A percentile compares a stretch with the other conserved stretches of the same genome.
These are phyloP conservation scores for Argyrosomus regius DNA, from an alignment of 2,797 vertebrate species.

Conservation along the genomic window DNA sequence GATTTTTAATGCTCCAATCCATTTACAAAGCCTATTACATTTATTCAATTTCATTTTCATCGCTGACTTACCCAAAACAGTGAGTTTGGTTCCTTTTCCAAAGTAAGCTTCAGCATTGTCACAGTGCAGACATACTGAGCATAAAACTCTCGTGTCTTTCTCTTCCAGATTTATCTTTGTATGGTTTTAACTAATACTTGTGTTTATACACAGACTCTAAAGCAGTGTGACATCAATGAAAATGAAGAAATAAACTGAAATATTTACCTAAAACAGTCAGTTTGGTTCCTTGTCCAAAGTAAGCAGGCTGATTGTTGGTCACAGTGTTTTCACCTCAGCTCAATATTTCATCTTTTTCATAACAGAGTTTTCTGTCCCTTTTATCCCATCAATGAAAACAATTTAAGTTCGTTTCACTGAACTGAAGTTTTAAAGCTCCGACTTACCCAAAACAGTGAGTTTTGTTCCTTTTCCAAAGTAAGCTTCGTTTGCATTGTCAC, in stretches of 20 bases:
- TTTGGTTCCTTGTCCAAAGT: constrained; percentile 15
- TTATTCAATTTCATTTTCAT: too few species aligned
- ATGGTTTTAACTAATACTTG: neutral
- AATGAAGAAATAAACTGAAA: neutral
- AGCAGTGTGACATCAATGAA: neutral
- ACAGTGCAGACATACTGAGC: constrained; percentile 65
- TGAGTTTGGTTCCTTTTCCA: constrained; percentile 79
- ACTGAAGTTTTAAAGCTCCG: neutral
- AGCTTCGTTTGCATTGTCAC: constrained; percentile 17
- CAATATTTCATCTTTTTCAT: neutral
- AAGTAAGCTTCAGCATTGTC: constrained; percentile 69
- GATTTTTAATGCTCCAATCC: neutral
- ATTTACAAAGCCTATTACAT: neutral
- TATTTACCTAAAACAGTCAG: neutral
- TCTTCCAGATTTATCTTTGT: neutral
- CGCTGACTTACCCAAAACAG: constrained; percentile 74
- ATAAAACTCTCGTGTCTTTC: constrained; percentile 31
- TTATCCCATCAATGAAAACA: neutral
- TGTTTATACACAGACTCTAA: neutral
- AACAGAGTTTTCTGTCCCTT: neutral
- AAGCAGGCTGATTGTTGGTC: neutral
- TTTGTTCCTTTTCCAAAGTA: constrained; percentile 77
- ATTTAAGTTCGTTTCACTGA: neutral
- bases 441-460: constrained; percentile 76
- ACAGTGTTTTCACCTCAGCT: constrained; percentile 2